phyloP scores from a whole-genome alignment of 53 echinoderm and acorn worm genomes.

The Paracentrotus lividus region DNA sequence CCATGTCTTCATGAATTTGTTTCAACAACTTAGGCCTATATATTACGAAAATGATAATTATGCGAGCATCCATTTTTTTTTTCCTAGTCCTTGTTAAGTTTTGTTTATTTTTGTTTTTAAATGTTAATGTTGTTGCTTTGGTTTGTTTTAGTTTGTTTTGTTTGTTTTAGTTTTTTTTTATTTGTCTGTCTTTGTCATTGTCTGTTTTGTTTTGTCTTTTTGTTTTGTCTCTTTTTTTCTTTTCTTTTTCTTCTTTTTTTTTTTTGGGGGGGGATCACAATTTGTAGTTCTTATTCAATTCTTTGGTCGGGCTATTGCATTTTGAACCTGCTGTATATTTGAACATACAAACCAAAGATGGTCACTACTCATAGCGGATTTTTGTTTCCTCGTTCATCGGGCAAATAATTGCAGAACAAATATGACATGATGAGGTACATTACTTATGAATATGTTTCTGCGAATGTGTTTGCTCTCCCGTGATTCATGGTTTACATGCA shows the following conservation, averaged over 20 bases:
- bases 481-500: not conserved
- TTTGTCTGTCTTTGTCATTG: too few relatives aligned
- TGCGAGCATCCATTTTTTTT: too few relatives aligned
- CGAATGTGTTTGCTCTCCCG: slow-evolving; percentile 26
- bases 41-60: too few relatives aligned
- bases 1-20: too few relatives aligned
- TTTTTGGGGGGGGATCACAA: not conserved
- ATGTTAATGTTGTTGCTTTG: too few relatives aligned
- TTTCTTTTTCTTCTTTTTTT: not conserved
- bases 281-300: not conserved
- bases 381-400: not conserved
- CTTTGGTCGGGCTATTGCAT: not conserved
- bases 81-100: too few relatives aligned
- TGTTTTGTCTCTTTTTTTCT: not conserved
- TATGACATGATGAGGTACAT: not conserved
- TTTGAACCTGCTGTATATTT: slow-evolving; percentile 36
- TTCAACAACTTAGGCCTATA: too few relatives aligned
- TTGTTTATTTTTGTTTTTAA: too few relatives aligned
- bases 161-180: too few relatives aligned
- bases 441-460: not conserved
- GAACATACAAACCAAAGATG: not conserved
- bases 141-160: too few relatives aligned
- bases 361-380: not conserved
- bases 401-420: slow-evolving; percentile 26
- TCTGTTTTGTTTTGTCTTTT: not conserved